Conservation (phyloP, 2,797 vertebrate genomes). For the Poecilia picta region DNA sequence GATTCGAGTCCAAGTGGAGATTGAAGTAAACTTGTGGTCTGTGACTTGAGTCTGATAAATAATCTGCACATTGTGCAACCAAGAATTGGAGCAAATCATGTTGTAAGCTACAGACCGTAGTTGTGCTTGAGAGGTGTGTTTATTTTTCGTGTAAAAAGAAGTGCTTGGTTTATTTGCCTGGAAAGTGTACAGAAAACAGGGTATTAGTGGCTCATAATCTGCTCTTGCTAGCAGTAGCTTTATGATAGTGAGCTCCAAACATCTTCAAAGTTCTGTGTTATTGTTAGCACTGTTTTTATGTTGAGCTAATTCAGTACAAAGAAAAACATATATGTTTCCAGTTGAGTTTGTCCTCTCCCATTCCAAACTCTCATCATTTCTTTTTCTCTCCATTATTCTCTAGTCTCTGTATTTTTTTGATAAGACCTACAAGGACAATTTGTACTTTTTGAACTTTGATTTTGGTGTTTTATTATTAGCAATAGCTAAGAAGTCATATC, state of each 20-base stretch:
- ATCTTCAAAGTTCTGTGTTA: not conserved
- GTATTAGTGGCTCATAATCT: not conserved
- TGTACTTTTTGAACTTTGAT: not conserved
- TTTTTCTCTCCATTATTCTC: not conserved
- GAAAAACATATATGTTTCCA: not conserved
- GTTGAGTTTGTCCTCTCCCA: not conserved
- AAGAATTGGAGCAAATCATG: not conserved
- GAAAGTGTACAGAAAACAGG: not conserved
- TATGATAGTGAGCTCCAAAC: not conserved
- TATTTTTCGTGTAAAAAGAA: not conserved
- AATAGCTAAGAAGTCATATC: not conserved
- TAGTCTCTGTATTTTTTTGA: not conserved
- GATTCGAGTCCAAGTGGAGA: not conserved
- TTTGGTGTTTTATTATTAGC: not conserved
- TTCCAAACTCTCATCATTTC: not conserved
- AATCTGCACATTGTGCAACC: not conserved
- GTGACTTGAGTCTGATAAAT: not conserved
- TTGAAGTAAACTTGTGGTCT: not conserved
- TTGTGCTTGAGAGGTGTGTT: not conserved
- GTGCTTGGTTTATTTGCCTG: not conserved
- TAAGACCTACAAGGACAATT: not conserved
- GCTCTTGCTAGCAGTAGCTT: not conserved
- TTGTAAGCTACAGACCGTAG: not conserved
- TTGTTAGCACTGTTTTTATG: not conserved
- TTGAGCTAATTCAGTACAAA: not conserved